A percentile compares a stretch with the other conserved stretches of the same genome.
Evolutionary conservation across 2,113 vertebrate species (phyloP).

Genomic region (Brevimyrus niger): DNA sequence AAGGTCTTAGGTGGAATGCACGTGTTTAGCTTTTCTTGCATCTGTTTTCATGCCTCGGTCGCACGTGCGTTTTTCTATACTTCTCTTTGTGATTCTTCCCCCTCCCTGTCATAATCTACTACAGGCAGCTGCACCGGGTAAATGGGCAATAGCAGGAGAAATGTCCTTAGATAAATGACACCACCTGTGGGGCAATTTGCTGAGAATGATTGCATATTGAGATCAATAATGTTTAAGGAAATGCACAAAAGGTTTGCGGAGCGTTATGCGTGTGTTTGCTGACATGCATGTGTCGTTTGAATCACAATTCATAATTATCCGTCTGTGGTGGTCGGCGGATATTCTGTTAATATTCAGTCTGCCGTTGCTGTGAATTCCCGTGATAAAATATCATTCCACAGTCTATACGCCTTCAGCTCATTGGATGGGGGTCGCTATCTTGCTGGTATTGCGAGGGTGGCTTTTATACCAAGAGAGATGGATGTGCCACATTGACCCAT

Average conservation of each 20-base stretch:
- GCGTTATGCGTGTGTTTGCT: background rate
- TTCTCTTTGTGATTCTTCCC: background rate
- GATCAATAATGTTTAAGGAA: slow-evolving; percentile 16
- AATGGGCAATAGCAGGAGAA: background rate
- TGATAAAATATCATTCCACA: background rate
- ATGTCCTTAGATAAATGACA: background rate
- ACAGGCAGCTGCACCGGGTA: no score
- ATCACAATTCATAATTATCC: background rate
- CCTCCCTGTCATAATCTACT: no score
- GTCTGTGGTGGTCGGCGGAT: background rate
- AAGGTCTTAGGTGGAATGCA: background rate
- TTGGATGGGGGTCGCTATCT: background rate
- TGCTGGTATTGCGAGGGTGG: background rate
- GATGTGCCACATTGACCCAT: background rate
- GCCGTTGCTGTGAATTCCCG: background rate
- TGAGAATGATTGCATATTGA: background rate
- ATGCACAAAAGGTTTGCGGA: background rate
- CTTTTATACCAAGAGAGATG: background rate
- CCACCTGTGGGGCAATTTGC: background rate
- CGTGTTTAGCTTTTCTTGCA: background rate
- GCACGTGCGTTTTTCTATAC: background rate
- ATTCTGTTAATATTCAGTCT: slow-evolving; percentile 2
- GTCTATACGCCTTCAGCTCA: background rate
- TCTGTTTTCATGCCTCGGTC: background rate
- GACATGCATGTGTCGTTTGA: slow-evolving; percentile 3